A percentile compares a stretch with the other conserved stretches of the same genome.
phyloP scores from a whole-genome alignment of 1,140 invertebrate genomes.

The Arctopsyche grandis region DNA sequence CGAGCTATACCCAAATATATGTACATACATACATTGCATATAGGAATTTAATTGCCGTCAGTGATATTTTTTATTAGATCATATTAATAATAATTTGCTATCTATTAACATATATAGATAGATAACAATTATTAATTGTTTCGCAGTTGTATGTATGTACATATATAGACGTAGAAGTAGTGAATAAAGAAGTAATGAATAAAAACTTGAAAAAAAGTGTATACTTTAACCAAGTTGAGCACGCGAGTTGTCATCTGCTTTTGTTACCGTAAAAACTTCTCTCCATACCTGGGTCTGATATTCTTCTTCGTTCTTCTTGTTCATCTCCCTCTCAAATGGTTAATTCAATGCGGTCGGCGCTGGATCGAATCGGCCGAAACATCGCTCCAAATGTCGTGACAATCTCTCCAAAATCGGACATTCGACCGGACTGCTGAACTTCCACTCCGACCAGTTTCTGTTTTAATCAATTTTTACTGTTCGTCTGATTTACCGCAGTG shows the following conservation, averaged over 20 bases:
- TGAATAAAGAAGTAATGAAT: too few relatives aligned
- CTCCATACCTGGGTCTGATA: too few relatives aligned
- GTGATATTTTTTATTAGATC: too few relatives aligned
- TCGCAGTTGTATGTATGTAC: too few relatives aligned
- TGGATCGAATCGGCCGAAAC: conserved; percentile 47
- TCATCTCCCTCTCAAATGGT: not conserved
- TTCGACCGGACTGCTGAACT: not conserved
- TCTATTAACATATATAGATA: too few relatives aligned
- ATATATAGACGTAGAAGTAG: too few relatives aligned
- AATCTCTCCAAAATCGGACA: not conserved
- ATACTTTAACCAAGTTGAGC: too few relatives aligned
- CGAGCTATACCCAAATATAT: too few relatives aligned
- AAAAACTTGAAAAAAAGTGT: not conserved
- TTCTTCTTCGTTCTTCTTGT: not conserved
- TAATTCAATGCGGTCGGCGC: not conserved
- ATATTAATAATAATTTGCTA: too few relatives aligned
- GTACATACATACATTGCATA: too few relatives aligned
- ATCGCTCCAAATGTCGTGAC: conserved; percentile 53
- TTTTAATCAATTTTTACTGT: conserved; percentile 17
- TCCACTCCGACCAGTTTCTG: not conserved
- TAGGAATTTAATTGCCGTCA: too few relatives aligned
- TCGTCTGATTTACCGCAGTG: not conserved
- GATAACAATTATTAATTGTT: too few relatives aligned
- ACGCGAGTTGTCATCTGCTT: not conserved
- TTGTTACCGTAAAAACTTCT: not conserved